Percentiles rank a stretch among this genome's conserved stretches.
phyloP scores from a whole-genome alignment of 2,888 invertebrate genomes.

The Volucella inanis region DNA sequence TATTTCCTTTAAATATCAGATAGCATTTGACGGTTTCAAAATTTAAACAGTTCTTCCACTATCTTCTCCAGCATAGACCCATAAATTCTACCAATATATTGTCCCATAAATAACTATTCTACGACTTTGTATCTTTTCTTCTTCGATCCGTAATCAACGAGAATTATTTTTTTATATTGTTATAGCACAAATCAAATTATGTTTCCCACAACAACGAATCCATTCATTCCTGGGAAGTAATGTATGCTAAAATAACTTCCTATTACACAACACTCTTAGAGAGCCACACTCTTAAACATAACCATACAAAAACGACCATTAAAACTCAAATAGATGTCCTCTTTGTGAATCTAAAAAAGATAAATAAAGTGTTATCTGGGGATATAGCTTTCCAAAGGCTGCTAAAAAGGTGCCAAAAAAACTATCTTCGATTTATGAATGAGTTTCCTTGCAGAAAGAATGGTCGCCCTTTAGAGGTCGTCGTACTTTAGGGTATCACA shows the following conservation, averaged over 20 bases:
- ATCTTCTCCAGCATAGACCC: not conserved
- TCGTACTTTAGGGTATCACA: slow-evolving; percentile 33
- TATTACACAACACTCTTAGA: slow-evolving; percentile 48
- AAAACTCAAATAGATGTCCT: slow-evolving; percentile 59
- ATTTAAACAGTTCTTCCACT: slow-evolving; percentile 10
- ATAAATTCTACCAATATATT: slow-evolving; percentile 23
- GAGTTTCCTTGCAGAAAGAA: slow-evolving; percentile 62
- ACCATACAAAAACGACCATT: not conserved
- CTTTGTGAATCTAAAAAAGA: slow-evolving; percentile 39
- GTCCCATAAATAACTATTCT: slow-evolving; percentile 20
- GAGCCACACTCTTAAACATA: slow-evolving; percentile 51
- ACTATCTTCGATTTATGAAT: slow-evolving; percentile 36
- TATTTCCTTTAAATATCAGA: no score
- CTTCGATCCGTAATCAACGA: slow-evolving; percentile 10
- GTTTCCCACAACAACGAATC: slow-evolving; percentile 66
- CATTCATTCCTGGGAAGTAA: slow-evolving; percentile 62
- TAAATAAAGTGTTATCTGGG: slow-evolving; percentile 6
- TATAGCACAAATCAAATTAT: slow-evolving; percentile 55
- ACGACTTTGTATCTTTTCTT: not conserved
- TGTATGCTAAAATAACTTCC: slow-evolving; percentile 55
- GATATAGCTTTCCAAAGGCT: slow-evolving; percentile 7
- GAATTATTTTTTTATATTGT: slow-evolving; percentile 49
- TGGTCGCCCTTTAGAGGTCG: slow-evolving; percentile 25
- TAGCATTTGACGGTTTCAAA: not conserved
- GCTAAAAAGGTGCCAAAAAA: slow-evolving; percentile 1